Evolutionary conservation across 2,888 invertebrate species (phyloP), one percentile per base, ranked within the genome.

Genomic region (Xylocampa areola): DNA sequence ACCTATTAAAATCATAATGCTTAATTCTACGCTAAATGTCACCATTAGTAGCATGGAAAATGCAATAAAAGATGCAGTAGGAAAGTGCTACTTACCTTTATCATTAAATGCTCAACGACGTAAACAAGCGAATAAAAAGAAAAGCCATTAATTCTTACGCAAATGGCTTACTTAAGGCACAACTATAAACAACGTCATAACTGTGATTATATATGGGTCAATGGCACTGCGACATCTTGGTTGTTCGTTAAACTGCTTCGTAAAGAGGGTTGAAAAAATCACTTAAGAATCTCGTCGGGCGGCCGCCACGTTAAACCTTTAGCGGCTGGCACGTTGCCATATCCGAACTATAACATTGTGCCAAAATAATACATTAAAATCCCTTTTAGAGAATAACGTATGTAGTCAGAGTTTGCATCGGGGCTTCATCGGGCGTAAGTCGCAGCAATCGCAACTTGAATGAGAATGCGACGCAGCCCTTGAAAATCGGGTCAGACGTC

Each of bases 361-460:
- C 91, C 90, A 91, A 90, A 90, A 91, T 90, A 92, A 91, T 87
- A 86, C 86, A 91, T 92, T 91, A 88, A 90, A 91, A 91, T 84
- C 82, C 83, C 83, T 89, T 90, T 84, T 79, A 76, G 71, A 79
- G 80, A 82, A 81, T 87, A 88, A 88, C 80, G 82, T 86, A 87
- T n/a, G n/a, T 81, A 83, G 74, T 83, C 77, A 80, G 82, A 87
- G 81, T 90, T 89, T 85, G 73, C 82, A 84, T 81, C 74, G 71
- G 73, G 69, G 76, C 68, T 74, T 72, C 77, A 75, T 68, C 63
- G 62, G 68, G 66, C 64, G 73, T 77, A 74, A 82, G 78, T 82
- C 75, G 77, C 76, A 79, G 79, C 76, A 77, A 65, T 79, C 70
- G 75, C 73, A 32, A 33, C 37, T 57, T 37, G n/a, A n/a, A n/a